Evolutionary conservation across 1,140 invertebrate species (phyloP).

Genomic region (honey bee (Apis mellifera)): Amel_HAv3.1 CM009942.2:5958001-5958500

Average conservation of each 20-base stretch:
- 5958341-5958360: too few relatives aligned
- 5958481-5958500: neutral
- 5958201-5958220: conserved; percentile 48
- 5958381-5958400: neutral
- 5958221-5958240: conserved; percentile 58
- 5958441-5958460: neutral
- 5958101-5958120: neutral
- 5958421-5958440: neutral
- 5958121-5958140: conserved; percentile 5
- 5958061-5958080: neutral
- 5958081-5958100: neutral
- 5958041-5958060: neutral
- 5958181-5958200: conserved; percentile 40
- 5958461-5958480: neutral
- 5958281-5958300: conserved; percentile 11
- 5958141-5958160: neutral
- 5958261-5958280: conserved; percentile 23
- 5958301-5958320: neutral
- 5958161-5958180: conserved; percentile 16
- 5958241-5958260: conserved; percentile 61
- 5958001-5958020: neutral
- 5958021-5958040: too few relatives aligned
- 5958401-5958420: neutral
- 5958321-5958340: neutral
- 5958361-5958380: neutral